A percentile compares a stretch with the other conserved stretches of the same genome.
These are phyloP conservation scores for Rostratula benghalensis DNA, from an alignment of 2,113 vertebrate genomes.

Conservation along the genomic window DNA sequence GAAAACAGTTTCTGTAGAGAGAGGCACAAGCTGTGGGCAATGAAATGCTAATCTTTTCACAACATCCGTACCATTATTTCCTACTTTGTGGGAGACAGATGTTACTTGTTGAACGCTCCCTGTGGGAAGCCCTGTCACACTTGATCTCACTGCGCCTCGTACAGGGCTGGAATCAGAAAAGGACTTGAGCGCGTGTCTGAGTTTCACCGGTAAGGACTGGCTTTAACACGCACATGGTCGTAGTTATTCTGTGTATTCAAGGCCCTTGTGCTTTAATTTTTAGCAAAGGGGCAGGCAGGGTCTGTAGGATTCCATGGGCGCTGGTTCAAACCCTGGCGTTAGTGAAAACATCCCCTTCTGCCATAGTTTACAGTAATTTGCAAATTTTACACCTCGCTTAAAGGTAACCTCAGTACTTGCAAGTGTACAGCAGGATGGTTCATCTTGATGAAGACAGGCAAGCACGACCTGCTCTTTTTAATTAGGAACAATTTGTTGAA, in stretches of 20 bases:
- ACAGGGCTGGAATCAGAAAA: neutral
- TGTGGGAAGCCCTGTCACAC: neutral
- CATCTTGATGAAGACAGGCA: neutral
- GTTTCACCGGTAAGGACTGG: neutral
- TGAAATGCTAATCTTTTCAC: neutral
- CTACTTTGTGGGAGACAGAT: neutral
- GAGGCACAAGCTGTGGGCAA: neutral
- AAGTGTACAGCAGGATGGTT: neutral
- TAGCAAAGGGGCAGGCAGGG: neutral
- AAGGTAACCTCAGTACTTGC: neutral
- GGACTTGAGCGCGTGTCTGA: neutral
- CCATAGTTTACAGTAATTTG: neutral
- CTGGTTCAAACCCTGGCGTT: neutral
- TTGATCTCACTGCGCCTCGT: accelerated
- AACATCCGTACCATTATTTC: neutral
- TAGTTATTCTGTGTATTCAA: neutral
- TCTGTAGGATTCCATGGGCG: neutral
- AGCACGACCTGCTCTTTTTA: neutral
- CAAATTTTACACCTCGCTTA: neutral
- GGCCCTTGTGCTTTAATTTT: neutral
- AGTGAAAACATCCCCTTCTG: neutral
- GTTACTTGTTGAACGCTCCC: neutral
- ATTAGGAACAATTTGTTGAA: neutral
- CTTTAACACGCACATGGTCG: neutral
- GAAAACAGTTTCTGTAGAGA: neutral